Evolutionary conservation across 2,888 invertebrate species (phyloP).

Genomic region (Tetranychus piercei): DNA sequence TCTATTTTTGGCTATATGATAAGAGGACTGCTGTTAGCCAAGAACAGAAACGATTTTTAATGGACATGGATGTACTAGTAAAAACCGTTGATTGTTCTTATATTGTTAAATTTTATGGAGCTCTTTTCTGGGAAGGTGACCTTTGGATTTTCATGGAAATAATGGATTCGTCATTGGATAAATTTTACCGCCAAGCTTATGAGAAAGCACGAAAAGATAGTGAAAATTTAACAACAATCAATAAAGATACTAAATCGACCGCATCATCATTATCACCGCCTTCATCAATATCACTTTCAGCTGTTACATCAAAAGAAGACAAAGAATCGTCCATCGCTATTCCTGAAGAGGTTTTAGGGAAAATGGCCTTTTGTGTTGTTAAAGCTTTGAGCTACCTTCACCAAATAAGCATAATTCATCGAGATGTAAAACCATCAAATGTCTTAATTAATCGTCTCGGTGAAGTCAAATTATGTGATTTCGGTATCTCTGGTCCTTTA

Average conservation of each 20-base stretch:
- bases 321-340: slow-evolving; percentile 37
- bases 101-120: slow-evolving; percentile 95
- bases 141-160: slow-evolving; percentile 99
- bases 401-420: slow-evolving; percentile 26
- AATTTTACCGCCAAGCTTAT: slow-evolving; percentile 87
- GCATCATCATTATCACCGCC: neutral
- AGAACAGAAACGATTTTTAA: slow-evolving; percentile 76
- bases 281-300: neutral
- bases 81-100: slow-evolving; percentile 81
- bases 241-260: neutral
- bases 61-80: slow-evolving; percentile 95
- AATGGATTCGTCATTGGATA: slow-evolving; percentile 90
- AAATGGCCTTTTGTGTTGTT: slow-evolving; percentile 41
- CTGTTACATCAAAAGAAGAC: neutral
- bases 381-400: slow-evolving; percentile 27
- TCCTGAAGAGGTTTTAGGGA: slow-evolving; percentile 71
- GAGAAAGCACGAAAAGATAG: slow-evolving; percentile 46
- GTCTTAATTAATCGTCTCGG: slow-evolving; percentile 82
- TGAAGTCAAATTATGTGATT: slow-evolving; percentile 94
- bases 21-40: slow-evolving; percentile 73
- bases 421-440: slow-evolving; percentile 94
- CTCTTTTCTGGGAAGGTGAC: slow-evolving; percentile 84
- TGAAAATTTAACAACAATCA: no score
- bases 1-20: slow-evolving; percentile 16
- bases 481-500: slow-evolving; percentile 93